Base-by-base conservation (phyloP, 2,888 invertebrate genomes). In the Oxytorus armatus region DNA sequence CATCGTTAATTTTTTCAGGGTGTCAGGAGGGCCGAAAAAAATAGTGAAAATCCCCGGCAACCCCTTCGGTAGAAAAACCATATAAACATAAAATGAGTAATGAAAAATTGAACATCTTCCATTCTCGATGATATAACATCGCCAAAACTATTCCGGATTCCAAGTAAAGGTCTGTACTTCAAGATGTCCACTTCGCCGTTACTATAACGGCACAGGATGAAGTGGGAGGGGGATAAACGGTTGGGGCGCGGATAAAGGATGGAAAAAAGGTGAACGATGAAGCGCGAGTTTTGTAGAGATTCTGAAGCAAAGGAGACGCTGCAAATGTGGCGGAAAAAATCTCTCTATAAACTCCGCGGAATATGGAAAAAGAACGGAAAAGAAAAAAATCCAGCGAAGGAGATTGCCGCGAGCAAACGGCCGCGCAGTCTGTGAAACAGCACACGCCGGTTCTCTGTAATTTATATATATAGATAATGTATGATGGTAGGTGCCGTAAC, bases 401-500 rank as follows among this genome's bases (percentile, higher is more conserved):
- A 42, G 39, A 61, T 72, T 59, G 29, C 21, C 29, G 44, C 18
- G 57, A 57, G 57, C 55, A 33, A 69, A 69, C 55, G 44, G 29
- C 21, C 57, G 55, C 44, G 57, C 23, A 69, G n/a, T 44, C 44
- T 44, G 33, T 47, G 21, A 44, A 57, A 69, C 57, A 51, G 55
- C 49, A 81, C 73, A 16, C 47, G 49, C 36, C 23, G 18, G 55
- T 57, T 57, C 33, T 39, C 59, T 23, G 39, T 10, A 29, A 21
- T 18, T 39, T 47, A 47, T 47, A 49, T 14, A 16, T 47, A 14
- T 10, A 47, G 4, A n/a, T 16, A 49, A 49, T 86, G 85, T 86
- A 29, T 59, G 51, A 61, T 42, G 84, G 87, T 79, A 72, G 5
- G 75, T 81, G 77, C 82, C 63, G 80, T 82, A 82, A 82, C 84